phyloP scores from a whole-genome alignment of 2,888 invertebrate species.

The Protodeltote pygarga region DNA sequence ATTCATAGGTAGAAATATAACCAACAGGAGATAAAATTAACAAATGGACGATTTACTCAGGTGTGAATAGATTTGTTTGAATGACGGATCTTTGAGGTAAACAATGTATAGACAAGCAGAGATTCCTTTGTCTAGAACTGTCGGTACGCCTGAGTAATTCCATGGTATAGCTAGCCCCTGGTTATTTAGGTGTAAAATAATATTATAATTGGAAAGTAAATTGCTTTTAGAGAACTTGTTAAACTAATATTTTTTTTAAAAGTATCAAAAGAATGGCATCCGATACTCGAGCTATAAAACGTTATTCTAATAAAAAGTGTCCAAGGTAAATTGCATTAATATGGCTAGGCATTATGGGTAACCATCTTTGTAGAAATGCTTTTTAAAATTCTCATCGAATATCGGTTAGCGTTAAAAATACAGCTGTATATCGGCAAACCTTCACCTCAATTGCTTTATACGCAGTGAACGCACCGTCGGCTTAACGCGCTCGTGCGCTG shows the following conservation, averaged over 20 bases:
- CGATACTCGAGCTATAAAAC: too few species aligned
- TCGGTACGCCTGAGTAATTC: constrained; percentile 12
- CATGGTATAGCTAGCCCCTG: not conserved
- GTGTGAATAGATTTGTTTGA: constrained; percentile 34
- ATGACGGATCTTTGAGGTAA: constrained; percentile 32
- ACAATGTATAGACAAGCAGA: constrained; percentile 7
- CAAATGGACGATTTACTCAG: constrained; percentile 16
- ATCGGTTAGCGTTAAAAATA: constrained; percentile 1
- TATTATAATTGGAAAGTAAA: too few species aligned
- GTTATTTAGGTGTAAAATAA: not conserved
- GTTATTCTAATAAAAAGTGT: too few species aligned
- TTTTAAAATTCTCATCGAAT: constrained; percentile 3
- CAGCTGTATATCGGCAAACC: constrained; percentile 12
- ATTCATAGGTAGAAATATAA: constrained; percentile 2
- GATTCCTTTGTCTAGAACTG: constrained; percentile 26
- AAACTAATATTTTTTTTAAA: too few species aligned
- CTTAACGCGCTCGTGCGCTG: constrained; percentile 24
- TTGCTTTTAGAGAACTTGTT: too few species aligned
- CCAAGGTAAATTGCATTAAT: too few species aligned
- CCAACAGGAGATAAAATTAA: constrained; percentile 13
- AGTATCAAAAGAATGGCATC: too few species aligned
- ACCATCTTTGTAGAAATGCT: too few species aligned
- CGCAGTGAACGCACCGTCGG: constrained; percentile 21
- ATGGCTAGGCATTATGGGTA: too few species aligned
- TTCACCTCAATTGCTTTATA: constrained; percentile 14